Base-by-base conservation (phyloP, 2,113 vertebrate genomes). In the Oenanthe melanoleuca region DNA sequence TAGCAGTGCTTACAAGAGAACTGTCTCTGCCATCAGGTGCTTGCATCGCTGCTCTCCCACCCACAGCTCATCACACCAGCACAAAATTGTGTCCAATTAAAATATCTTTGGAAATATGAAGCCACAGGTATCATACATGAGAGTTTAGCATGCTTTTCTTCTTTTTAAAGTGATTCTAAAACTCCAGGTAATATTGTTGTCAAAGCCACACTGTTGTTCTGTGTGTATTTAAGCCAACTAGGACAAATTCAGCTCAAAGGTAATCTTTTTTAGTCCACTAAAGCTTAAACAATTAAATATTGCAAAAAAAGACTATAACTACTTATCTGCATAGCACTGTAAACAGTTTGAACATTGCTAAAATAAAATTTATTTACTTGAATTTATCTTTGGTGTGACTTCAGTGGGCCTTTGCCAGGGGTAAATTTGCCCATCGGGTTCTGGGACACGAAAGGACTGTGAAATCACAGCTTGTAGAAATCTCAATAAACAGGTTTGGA, bases 301-400 rank as follows among this genome's bases (percentile, higher is more conserved):
- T 79, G n/a, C 7, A 73, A 88, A 85, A 85, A 85, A 79, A 38
- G 31, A 53, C 61, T 75, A 6, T 7, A 90, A 82, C 69, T 44
- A 59, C 45, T 34, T 77, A 73, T 82, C 55, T 66, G 77, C 80
- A 77, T 28, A 86, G 61, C 42, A 57, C 50, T 60, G 61, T 42
- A 67, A 90, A 82, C 2, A 4, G 45, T 66, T 50, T 65, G 59
- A 91, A 91, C 59, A 83, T 23, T 40, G 78, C 45, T 75, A 83
- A 87, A 95, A 88, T 64, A 80, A 96, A 92, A 83, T 89, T 83
- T 57, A 79, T 17, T 83, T 86, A 91, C 79, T 80, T 87, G 82
- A 94, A 95, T 92, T 93, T 80, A 55, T 92, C 71, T 83, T 61
- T 80, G 33, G 57, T 94, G 65, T 26, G 91, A 94, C 49, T 92